Conservation (phyloP, 2,113 vertebrate species). For the Triplophysa tibetana region DNA sequence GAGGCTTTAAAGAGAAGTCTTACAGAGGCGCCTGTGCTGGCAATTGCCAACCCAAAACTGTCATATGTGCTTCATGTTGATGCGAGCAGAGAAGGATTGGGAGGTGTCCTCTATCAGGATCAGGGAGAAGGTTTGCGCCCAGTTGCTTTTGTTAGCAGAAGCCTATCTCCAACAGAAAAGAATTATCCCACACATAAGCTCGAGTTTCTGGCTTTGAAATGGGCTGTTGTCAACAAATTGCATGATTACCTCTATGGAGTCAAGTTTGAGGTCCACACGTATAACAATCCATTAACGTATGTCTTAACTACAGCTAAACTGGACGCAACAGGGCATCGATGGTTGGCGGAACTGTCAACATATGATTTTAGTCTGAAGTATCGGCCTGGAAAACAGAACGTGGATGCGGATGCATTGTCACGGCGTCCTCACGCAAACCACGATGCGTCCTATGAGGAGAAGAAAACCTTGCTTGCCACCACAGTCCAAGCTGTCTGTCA, state of each 20-base stretch:
- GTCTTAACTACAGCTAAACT: neutral
- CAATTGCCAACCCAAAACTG: conserved; percentile 9
- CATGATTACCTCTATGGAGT: conserved; percentile 32
- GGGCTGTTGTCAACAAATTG: neutral
- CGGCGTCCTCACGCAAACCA: neutral
- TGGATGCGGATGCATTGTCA: neutral
- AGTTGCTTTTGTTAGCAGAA: conserved; percentile 28
- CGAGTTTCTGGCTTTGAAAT: neutral
- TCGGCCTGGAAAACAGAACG: neutral
- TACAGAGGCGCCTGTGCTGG: neutral
- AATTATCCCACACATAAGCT: conserved; percentile 28
- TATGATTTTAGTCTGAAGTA: conserved; percentile 17
- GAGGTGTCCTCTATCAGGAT: conserved; percentile 36
- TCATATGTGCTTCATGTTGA: neutral
- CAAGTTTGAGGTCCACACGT: conserved; percentile 1
- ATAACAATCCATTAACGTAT: conserved; percentile 25
- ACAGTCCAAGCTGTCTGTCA: neutral
- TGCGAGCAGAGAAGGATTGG: conserved; percentile 1
- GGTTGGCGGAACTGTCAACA: neutral
- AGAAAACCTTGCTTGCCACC: neutral
- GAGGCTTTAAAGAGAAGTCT: neutral
- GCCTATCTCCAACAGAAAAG: neutral
- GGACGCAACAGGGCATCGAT: conserved; percentile 3
- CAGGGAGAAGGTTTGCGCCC: neutral
- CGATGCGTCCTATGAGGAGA: neutral